Evolutionary conservation across 2,888 invertebrate species (phyloP), one percentile per base, ranked within the genome.

Genomic region (Pachymerium ferrugineum): DNA sequence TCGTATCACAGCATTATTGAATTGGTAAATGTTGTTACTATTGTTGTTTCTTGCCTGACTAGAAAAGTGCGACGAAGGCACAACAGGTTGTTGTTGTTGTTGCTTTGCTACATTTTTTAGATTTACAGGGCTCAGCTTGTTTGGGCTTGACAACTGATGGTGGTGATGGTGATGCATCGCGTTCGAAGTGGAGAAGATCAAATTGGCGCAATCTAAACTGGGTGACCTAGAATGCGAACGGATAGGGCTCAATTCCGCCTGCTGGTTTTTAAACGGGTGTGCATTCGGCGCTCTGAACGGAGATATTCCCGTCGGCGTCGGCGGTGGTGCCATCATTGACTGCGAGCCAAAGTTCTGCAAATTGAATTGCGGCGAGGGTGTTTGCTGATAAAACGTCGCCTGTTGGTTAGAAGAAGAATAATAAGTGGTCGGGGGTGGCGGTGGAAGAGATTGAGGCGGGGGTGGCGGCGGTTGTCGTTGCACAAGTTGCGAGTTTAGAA

Each of bases 401-500:
- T 70, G 54, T 38, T 74, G 74, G 8, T 70, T 72, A 19, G 75
- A 47, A 5, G 75, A 67, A 16, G 86, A 85, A 80, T 85, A 86
- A 78, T 82, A 86, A 1, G 85, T 85, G 1, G 85, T 84, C 0
- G 85, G 85, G 0, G 85, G 85, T 78, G 85, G 86, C 70, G 19
- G 74, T 72, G 54, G 76, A 22, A 81, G 78, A 82, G 85, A 78
- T 81, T 85, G 80, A 14, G 84, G 82, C 72, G 84, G 81, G 78
- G 81, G 82, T 81, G 86, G 85, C 62, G 79, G 85, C 30, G 85
- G 87, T n/a, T n/a, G n/a, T 79, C 88, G 85, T 77, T 88, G 88
- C 74, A 89, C 86, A 76, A 89, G 85, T 75, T 87, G 88, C 0
- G 88, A 88, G 76, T 86, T 87, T 70, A 87, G 85, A 80, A 89